phyloP scores from a whole-genome alignment of 2,888 invertebrate species.

The Syrista parreyssii region DNA sequence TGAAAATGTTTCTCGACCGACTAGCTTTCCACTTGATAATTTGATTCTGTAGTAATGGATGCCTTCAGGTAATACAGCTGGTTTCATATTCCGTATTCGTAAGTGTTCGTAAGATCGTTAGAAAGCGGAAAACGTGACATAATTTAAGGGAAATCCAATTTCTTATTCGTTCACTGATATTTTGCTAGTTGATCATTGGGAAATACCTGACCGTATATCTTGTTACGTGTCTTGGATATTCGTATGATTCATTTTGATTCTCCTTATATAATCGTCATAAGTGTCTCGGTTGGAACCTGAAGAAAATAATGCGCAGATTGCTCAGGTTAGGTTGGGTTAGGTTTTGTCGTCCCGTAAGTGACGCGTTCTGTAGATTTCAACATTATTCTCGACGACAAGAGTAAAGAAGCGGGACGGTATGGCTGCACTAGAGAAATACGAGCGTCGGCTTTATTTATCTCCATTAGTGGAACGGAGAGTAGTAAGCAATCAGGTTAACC shows the following conservation, averaged over 20 bases:
- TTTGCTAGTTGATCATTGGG: not conserved
- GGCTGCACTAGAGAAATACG: not conserved
- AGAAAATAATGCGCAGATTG: too few species aligned
- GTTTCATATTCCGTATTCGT: not conserved
- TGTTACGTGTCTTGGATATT: too few species aligned
- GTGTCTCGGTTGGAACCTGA: too few species aligned
- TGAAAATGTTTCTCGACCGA: not conserved
- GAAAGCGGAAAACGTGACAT: not conserved
- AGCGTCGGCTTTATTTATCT: conserved; percentile 3
- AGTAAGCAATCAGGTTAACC: conserved; percentile 4
- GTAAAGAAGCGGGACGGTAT: not conserved
- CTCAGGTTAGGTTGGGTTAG: not conserved
- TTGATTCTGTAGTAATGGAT: not conserved
- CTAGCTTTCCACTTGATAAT: not conserved
- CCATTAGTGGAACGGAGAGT: not conserved
- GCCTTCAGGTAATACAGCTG: not conserved
- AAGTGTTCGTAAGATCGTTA: too few species aligned
- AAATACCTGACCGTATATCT: not conserved
- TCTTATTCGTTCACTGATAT: not conserved
- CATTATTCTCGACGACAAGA: not conserved
- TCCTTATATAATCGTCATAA: too few species aligned
- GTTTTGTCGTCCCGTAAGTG: not conserved
- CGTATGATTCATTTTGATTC: too few species aligned
- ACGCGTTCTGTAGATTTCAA: not conserved
- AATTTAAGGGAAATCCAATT: not conserved